Base-by-base conservation (phyloP, 2,797 vertebrate genomes). In the Paguma larvata region DNA sequence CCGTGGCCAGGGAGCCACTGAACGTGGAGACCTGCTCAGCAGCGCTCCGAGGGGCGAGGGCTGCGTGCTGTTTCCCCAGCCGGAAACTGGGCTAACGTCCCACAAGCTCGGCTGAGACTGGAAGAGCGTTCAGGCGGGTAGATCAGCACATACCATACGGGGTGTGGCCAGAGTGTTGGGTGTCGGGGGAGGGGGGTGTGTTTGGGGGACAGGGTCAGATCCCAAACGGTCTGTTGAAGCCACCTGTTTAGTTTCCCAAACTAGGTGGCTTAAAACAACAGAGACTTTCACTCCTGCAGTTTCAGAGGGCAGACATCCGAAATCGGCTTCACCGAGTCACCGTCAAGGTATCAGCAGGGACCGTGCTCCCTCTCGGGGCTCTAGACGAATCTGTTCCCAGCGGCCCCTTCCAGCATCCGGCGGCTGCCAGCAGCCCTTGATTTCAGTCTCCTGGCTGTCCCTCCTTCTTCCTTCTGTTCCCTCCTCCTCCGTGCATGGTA, bases 301-400 rank as follows among this genome's bases (percentile, higher is more conserved):
- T 62, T 46, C 46, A 77, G 59, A 94, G 34, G 63, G 25, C 75
- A 93, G 62, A 92, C 91, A 51, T 62, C 18, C 41, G 38, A 80
- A 63, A 51, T 34, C 27, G 46, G 18, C 32, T 65, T 89, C 85
- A 1, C 3, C 2, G n/a, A 25, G 11, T 30, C 10, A 9, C 27
- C 38, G 62, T 18, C 56, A 44, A 87, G 44, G 34, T 68, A 4
- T 59, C 1, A 0, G 25, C 30, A n/a, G 53, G 16, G 3, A 15
- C 44, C 32, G 8, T 0, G 2, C 7, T 32, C 16, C 82, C 41
- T 70, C 51, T 38, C 38, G 0, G 3, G 38, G 1, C 14, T 78
- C 56, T 16, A 34, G 30, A 51, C 19, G 70, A 75, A 56, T 13
- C 72, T 0, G 0, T 34, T 65, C n/a, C 68, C 19, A 23, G 30